These are phyloP conservation scores for Phragmatobia fuliginosa DNA, from an alignment of 2,888 invertebrate genomes.

Conservation along the genomic window DNA sequence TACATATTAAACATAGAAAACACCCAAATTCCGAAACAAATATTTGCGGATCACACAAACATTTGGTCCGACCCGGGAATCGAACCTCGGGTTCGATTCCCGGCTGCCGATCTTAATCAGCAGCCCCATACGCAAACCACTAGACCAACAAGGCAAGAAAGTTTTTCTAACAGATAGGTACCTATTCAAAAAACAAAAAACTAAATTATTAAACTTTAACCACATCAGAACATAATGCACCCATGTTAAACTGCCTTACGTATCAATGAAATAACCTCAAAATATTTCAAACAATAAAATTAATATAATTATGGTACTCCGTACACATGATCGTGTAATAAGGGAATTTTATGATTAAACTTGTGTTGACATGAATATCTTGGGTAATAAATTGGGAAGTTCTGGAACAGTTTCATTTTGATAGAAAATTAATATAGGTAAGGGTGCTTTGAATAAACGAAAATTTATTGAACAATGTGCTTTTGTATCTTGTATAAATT, in stretches of 20 bases:
- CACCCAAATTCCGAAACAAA: too few species aligned
- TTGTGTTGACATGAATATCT: constrained; percentile 31
- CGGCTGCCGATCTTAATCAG: too few species aligned
- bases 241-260: neutral
- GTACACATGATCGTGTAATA: neutral
- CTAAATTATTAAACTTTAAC: neutral
- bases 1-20: too few species aligned
- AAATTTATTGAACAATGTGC: neutral
- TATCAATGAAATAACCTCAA: neutral
- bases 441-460: neutral
- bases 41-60: too few species aligned
- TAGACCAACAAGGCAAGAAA: too few species aligned
- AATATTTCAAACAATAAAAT: constrained; percentile 3
- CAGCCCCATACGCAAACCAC: too few species aligned
- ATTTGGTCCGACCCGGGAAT: too few species aligned
- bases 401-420: neutral
- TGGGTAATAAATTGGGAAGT: constrained; percentile 11
- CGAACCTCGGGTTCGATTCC: too few species aligned
- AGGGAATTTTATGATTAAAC: constrained; percentile 32
- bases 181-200: too few species aligned
- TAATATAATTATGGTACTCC: constrained; percentile 3
- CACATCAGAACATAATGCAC: neutral
- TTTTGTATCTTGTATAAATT: too few species aligned
- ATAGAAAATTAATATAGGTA: constrained; percentile 3
- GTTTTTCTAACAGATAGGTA: neutral